A percentile compares a stretch with the other conserved stretches of the same genome.
Evolutionary conservation across 2,888 invertebrate genomes (phyloP).

Genomic region (Hofmannophila pseudospretella): DNA sequence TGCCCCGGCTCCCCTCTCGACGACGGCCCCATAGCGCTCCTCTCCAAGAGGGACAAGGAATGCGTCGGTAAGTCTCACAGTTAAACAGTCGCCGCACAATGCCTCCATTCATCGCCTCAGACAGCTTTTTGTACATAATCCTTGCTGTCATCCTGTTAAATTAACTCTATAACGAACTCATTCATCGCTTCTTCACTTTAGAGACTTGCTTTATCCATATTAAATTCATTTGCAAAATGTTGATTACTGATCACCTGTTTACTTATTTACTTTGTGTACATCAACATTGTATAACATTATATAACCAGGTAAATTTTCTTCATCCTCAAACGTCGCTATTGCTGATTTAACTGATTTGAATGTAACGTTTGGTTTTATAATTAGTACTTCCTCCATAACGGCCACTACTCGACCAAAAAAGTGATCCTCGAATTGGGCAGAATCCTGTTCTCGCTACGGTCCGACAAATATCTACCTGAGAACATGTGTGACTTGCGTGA

Average conservation of each 20-base stretch:
- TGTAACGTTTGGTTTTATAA: slow-evolving; percentile 28
- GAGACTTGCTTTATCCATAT: background rate
- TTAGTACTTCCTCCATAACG: slow-evolving; percentile 62
- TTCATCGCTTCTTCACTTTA: slow-evolving; percentile 12
- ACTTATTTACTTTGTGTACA: background rate
- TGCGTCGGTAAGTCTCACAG: slow-evolving; percentile 52
- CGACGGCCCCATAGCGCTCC: slow-evolving; percentile 79
- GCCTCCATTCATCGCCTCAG: slow-evolving; percentile 26
- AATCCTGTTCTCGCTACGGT: slow-evolving; percentile 59
- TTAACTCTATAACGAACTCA: slow-evolving; percentile 15
- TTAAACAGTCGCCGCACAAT: slow-evolving; percentile 19
- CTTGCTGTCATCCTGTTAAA: slow-evolving; percentile 20
- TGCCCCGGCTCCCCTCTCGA: slow-evolving; percentile 78
- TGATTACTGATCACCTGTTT: background rate
- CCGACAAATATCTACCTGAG: slow-evolving; percentile 58
- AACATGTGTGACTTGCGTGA: slow-evolving; percentile 56
- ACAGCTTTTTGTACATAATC: slow-evolving; percentile 19
- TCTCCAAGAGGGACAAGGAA: slow-evolving; percentile 74
- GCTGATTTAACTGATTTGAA: background rate
- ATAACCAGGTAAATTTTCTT: background rate
- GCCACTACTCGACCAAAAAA: slow-evolving; percentile 56
- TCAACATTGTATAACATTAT: background rate
- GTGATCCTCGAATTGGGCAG: slow-evolving; percentile 51
- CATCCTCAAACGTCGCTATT: no score
- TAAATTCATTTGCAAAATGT: background rate